These are phyloP conservation scores for Drosophila parabipectinata DNA, from an alignment of 1,140 invertebrate species.

Conservation along the genomic window DNA sequence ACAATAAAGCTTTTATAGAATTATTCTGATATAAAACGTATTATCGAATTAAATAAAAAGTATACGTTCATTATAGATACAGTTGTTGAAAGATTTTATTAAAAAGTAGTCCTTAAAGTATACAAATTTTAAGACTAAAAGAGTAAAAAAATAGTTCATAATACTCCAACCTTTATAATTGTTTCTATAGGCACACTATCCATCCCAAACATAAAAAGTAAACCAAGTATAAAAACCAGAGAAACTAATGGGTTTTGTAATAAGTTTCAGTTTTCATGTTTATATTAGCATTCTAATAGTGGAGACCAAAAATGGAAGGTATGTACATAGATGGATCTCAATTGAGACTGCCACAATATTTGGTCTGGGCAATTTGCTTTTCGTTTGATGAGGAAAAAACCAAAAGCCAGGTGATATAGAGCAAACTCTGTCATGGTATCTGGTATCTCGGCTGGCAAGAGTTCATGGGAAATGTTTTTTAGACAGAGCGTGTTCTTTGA, in stretches of 20 bases:
- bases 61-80: too few species aligned
- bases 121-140: conserved; percentile 10
- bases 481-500: conserved; percentile 52
- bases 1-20: too few species aligned
- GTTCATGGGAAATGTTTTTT: conserved; percentile 65
- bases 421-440: conserved; percentile 14
- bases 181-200: conserved; percentile 31
- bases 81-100: too few species aligned
- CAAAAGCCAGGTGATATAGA: conserved; percentile 37
- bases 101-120: too few species aligned
- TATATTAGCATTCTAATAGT: conserved; percentile 79
- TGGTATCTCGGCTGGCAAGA: conserved; percentile 31
- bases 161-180: conserved; percentile 18
- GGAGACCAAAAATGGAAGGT: conserved; percentile 39
- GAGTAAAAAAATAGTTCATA: conserved; percentile 1
- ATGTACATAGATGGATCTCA: conserved; percentile 16
- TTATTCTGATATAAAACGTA: too few species aligned
- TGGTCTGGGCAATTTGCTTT: conserved; percentile 62
- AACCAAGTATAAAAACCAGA: conserved; percentile 28
- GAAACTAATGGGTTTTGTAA: conserved; percentile 77
- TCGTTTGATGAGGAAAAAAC: conserved; percentile 11
- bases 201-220: conserved; percentile 26
- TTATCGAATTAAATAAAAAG: too few species aligned
- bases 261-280: conserved; percentile 81
- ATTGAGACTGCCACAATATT: conserved; percentile 54